Evolutionary conservation across 1,140 invertebrate species (phyloP).

Genomic region (Eueides isabella): DNA sequence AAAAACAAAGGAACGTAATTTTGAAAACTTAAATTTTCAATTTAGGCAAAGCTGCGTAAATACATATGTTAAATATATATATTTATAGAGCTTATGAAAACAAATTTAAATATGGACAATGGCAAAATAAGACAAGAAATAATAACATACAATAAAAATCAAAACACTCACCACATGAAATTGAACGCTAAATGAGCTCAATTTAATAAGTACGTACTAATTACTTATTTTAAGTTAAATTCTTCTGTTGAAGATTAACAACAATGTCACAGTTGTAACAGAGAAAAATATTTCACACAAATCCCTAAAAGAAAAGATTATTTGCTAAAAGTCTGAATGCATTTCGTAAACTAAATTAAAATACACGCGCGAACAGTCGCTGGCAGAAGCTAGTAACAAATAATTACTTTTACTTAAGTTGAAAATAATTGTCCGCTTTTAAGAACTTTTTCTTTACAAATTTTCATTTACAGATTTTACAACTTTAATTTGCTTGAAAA

Average conservation of each 20-base stretch:
- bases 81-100: neutral
- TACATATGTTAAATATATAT: neutral
- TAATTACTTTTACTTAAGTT: slow-evolving; percentile 14
- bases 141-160: too few species aligned
- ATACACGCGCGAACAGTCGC: slow-evolving; percentile 10
- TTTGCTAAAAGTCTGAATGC: neutral
- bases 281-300: neutral
- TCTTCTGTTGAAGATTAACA: neutral
- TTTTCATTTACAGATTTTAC: slow-evolving; percentile 31
- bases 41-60: neutral
- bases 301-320: neutral
- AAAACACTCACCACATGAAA: too few species aligned
- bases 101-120: too few species aligned
- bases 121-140: too few species aligned
- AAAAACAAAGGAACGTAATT: neutral
- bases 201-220: neutral
- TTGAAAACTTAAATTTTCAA: neutral
- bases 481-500: slow-evolving; percentile 28
- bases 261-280: neutral
- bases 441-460: slow-evolving; percentile 24
- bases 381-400: slow-evolving; percentile 14
- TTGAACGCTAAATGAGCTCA: neutral
- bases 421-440: slow-evolving; percentile 12
- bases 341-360: neutral
- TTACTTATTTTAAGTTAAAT: neutral